These are phyloP conservation scores for Macrobrachium nipponense DNA, from an alignment of 1,140 invertebrate species.

Conservation along the genomic window DNA sequence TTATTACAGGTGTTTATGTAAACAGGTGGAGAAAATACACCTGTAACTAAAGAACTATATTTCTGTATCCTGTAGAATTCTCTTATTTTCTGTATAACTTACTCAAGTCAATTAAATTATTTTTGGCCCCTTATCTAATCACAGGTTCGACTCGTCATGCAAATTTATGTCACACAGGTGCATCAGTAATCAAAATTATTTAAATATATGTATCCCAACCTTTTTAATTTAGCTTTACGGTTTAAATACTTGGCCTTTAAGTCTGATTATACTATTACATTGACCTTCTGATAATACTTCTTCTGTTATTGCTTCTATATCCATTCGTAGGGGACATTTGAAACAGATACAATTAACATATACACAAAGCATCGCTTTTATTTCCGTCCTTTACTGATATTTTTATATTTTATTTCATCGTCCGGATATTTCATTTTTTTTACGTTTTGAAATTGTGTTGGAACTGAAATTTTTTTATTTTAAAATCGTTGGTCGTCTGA, in stretches of 20 bases:
- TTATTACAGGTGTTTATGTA: no score
- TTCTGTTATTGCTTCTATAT: no score
- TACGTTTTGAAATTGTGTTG: neutral
- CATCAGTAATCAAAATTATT: neutral
- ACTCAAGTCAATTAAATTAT: no score
- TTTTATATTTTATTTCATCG: neutral
- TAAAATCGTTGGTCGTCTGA: neutral
- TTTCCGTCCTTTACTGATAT: no score
- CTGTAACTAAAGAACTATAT: neutral
- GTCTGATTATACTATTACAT: no score
- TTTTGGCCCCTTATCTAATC: neutral
- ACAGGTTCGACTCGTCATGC: neutral
- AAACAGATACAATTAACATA: no score
- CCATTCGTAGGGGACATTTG: no score
- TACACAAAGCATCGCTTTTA: no score
- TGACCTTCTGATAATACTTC: no score
- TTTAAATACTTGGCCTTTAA: neutral
- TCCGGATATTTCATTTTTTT: neutral
- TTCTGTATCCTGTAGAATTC: neutral
- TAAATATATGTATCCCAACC: neutral
- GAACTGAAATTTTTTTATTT: no score
- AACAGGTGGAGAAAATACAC: no score
- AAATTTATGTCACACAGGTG: neutral
- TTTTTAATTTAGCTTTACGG: no score
- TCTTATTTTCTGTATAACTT: neutral